These are phyloP conservation scores for Sylvia borin DNA, from an alignment of 2,797 vertebrate genomes.

Conservation along the genomic window DNA sequence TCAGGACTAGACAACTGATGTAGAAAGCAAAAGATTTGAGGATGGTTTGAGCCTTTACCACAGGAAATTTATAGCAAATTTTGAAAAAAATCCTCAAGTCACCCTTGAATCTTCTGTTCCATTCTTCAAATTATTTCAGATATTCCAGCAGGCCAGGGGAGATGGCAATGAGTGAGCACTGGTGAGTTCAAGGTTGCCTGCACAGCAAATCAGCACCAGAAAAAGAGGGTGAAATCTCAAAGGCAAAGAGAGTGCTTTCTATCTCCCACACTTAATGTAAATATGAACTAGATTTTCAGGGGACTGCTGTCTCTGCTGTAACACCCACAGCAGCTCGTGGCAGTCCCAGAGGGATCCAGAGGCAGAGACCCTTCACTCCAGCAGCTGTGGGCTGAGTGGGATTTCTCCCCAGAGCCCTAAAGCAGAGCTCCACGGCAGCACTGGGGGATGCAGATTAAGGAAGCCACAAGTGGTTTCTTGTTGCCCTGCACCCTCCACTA, in stretches of 20 bases:
- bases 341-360: neutral
- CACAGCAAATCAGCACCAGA: neutral
- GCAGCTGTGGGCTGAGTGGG: neutral
- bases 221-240: neutral
- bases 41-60: neutral
- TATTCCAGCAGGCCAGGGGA: neutral
- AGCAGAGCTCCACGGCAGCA: neutral
- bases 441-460: neutral
- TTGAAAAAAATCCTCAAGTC: neutral
- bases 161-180: neutral
- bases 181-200: neutral
- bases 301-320: neutral
- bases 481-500: neutral
- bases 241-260: neutral
- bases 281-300: neutral
- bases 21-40: neutral
- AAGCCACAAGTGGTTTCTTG: constrained; percentile 33
- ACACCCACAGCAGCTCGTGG: neutral
- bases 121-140: neutral
- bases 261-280: neutral
- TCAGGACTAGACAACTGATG: neutral
- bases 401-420: neutral
- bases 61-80: neutral
- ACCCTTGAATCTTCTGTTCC: neutral
- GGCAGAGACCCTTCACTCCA: neutral